Conservation (phyloP, 2,888 invertebrate genomes). For the Drosophila flavopinicola region DNA sequence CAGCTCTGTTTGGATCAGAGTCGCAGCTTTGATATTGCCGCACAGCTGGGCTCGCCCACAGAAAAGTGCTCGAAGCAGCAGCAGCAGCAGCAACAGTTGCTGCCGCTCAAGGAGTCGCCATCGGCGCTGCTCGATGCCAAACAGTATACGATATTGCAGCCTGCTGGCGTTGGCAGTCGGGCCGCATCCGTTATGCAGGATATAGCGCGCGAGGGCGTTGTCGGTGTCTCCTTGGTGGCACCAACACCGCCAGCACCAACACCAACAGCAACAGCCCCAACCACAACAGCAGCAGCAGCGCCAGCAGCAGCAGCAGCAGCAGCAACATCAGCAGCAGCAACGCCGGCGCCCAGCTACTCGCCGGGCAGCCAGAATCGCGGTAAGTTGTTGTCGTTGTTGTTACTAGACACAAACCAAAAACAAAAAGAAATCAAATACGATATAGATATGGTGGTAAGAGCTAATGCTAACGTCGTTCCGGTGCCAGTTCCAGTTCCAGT, state of each 20-base stretch:
- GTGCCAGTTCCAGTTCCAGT: conserved; percentile 25
- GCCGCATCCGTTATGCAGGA: conserved; percentile 93
- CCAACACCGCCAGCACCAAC: conserved; percentile 49
- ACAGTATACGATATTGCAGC: conserved; percentile 94
- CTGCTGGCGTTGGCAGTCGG: conserved; percentile 91
- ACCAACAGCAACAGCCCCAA: conserved; percentile 10
- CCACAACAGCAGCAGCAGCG: conserved; percentile 16
- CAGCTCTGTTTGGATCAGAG: conserved; percentile 27
- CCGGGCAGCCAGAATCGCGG: conserved; percentile 92
- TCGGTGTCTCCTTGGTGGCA: conserved; percentile 85
- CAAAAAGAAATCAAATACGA: conserved; percentile 8
- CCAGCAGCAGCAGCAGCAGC: conserved; percentile 9
- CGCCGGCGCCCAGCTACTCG: conserved; percentile 87
- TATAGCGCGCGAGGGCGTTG: conserved; percentile 88
- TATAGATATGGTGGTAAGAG: conserved; percentile 13
- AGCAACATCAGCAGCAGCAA: conserved; percentile 45
- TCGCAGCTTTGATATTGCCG: conserved; percentile 52
- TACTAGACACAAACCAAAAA: conserved; percentile 39
- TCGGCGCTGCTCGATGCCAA: conserved; percentile 88
- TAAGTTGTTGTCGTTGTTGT: conserved; percentile 85
- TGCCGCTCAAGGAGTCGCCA: conserved; percentile 28
- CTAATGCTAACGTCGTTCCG: conserved; percentile 11
- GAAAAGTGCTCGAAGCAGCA: conserved; percentile 21
- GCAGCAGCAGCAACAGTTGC: conserved; percentile 15
- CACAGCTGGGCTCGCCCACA: conserved; percentile 49